Evolutionary conservation across 1,140 invertebrate species (phyloP).

Genomic region (Drosophila nikananu): DNA sequence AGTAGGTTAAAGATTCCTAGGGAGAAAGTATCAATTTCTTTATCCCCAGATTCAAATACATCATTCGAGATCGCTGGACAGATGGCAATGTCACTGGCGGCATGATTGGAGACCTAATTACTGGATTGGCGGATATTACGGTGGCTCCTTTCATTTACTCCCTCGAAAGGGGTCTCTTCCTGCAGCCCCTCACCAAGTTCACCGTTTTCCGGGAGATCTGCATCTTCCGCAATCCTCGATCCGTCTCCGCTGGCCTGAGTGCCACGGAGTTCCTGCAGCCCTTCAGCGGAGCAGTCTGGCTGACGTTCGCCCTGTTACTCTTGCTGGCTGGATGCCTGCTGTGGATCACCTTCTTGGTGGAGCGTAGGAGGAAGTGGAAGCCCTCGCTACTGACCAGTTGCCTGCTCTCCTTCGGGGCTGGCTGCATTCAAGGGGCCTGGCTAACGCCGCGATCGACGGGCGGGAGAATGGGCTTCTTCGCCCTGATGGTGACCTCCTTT

Average conservation of each 20-base stretch:
- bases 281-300: slow-evolving; percentile 73
- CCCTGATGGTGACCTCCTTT: slow-evolving; percentile 68
- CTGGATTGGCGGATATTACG: slow-evolving; percentile 56
- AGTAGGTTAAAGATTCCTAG: slow-evolving; percentile 17
- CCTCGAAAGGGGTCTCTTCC: slow-evolving; percentile 30
- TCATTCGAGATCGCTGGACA: slow-evolving; percentile 69
- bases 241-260: slow-evolving; percentile 50
- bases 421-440: slow-evolving; percentile 75
- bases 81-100: slow-evolving; percentile 64
- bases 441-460: slow-evolving; percentile 68
- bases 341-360: slow-evolving; percentile 71
- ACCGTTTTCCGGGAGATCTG: slow-evolving; percentile 71
- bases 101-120: slow-evolving; percentile 57
- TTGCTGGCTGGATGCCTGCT: slow-evolving; percentile 54
- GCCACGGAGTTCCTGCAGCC: slow-evolving; percentile 71
- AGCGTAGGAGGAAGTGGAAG: slow-evolving; percentile 28
- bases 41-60: slow-evolving; percentile 43
- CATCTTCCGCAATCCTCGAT: slow-evolving; percentile 73
- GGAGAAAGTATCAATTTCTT: accelerated
- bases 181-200: slow-evolving; percentile 43
- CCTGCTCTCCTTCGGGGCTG: slow-evolving; percentile 70
- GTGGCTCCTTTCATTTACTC: slow-evolving; percentile 51
- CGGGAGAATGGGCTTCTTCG: slow-evolving; percentile 75
- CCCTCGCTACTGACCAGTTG: slow-evolving; percentile 73
- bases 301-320: slow-evolving; percentile 54